Evolutionary conservation across 2,888 invertebrate genomes (phyloP).

Genomic region (Caenorhabditis sp.): DNA sequence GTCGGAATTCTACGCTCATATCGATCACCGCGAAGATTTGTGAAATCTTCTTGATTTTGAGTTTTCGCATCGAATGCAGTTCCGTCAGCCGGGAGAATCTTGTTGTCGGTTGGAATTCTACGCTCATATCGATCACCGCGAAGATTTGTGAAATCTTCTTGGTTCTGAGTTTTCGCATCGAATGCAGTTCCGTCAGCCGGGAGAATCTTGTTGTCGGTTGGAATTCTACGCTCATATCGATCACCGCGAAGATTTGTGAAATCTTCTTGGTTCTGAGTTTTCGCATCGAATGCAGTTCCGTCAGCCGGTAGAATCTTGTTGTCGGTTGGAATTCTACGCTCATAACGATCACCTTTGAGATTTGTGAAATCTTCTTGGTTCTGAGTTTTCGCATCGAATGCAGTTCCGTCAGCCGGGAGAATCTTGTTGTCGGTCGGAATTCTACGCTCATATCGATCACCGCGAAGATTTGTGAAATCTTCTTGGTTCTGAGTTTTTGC

Average conservation of each 20-base stretch:
- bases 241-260: slow-evolving; percentile 4
- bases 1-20: not conserved
- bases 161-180: slow-evolving; percentile 1
- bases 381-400: slow-evolving; percentile 1
- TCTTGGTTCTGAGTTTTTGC: slow-evolving; percentile 6
- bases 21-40: slow-evolving; percentile 2
- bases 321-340: not conserved
- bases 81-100: slow-evolving; percentile 2
- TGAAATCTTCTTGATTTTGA: slow-evolving; percentile 7
- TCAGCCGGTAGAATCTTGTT: slow-evolving; percentile 2
- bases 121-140: not conserved
- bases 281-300: not conserved
- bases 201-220: not conserved
- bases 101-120: not conserved
- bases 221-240: not conserved
- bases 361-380: slow-evolving; percentile 5
- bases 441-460: not conserved
- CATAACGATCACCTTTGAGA: not conserved
- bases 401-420: not conserved
- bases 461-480: slow-evolving; percentile 4
- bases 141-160: slow-evolving; percentile 4
- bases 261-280: slow-evolving; percentile 7
- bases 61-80: not conserved
- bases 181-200: slow-evolving; percentile 1
- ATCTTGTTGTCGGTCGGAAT: not conserved